A percentile compares a stretch with the other conserved stretches of the same genome.
Conservation (phyloP, 2,888 invertebrate species). For the Octodonta nipae region DNA sequence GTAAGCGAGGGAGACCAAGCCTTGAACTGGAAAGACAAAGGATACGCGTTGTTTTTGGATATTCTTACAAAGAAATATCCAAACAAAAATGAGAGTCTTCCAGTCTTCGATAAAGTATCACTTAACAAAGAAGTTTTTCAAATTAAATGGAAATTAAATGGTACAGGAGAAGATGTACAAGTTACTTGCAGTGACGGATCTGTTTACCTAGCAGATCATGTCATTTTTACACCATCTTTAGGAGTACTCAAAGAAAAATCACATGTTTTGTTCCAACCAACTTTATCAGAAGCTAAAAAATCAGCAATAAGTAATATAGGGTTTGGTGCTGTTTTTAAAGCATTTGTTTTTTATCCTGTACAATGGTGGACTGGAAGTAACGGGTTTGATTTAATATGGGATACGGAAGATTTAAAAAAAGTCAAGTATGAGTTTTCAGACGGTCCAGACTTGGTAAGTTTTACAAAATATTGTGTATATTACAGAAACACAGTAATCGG, state of each 20-base stretch:
- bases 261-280: conserved; percentile 13
- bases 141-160: conserved; percentile 8
- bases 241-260: conserved; percentile 18
- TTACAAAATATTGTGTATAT: too few relatives aligned
- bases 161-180: not conserved
- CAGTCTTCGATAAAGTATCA: conserved; percentile 18
- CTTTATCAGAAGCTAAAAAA: conserved; percentile 13
- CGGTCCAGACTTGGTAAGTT: conserved; percentile 11
- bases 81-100: conserved; percentile 11
- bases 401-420: conserved; percentile 34
- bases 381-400: conserved; percentile 47
- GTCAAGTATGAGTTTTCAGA: conserved; percentile 25
- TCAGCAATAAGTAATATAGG: conserved; percentile 16
- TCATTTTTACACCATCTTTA: conserved; percentile 43
- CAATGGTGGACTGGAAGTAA: conserved; percentile 23
- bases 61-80: conserved; percentile 39
- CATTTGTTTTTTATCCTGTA: conserved; percentile 14
- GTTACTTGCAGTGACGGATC: conserved; percentile 37
- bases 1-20: conserved; percentile 52
- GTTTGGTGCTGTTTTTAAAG: conserved; percentile 18
- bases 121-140: conserved; percentile 18
- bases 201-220: conserved; percentile 41
- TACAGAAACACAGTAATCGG: too few relatives aligned
- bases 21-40: conserved; percentile 57
- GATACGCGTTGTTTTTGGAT: conserved; percentile 50